These are phyloP conservation scores for Synchiropus splendidus DNA, from an alignment of 2,113 vertebrate genomes.

Conservation along the genomic window DNA sequence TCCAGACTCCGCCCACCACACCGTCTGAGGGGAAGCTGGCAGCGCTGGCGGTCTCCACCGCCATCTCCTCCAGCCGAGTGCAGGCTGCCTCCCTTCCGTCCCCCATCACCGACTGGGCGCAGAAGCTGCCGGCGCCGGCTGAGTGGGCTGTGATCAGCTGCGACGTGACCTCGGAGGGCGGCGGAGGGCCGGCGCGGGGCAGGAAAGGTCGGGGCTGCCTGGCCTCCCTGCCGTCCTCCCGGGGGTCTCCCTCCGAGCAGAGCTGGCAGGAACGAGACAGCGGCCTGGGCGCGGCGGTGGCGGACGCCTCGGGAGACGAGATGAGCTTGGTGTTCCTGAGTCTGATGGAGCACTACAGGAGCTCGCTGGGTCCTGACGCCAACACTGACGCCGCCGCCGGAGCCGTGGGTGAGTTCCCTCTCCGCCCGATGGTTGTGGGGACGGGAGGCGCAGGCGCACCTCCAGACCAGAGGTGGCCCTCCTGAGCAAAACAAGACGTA, in stretches of 20 bases:
- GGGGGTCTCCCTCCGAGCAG: slow-evolving; percentile 29
- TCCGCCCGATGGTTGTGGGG: not conserved
- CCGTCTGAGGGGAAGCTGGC: slow-evolving; percentile 47
- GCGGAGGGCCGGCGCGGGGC: slow-evolving; percentile 3
- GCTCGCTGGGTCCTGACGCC: slow-evolving; percentile 32
- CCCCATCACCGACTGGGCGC: slow-evolving; percentile 29
- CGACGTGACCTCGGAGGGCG: slow-evolving; percentile 16
- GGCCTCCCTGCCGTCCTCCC: slow-evolving; percentile 7
- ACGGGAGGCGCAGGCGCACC: no score
- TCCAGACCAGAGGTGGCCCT: no score
- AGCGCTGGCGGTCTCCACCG: slow-evolving; percentile 42
- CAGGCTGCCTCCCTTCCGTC: slow-evolving; percentile 29
- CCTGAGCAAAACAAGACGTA: no score
- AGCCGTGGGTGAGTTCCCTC: slow-evolving; percentile 46
- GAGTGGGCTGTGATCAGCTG: slow-evolving; percentile 53
- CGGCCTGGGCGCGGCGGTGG: slow-evolving; percentile 28
- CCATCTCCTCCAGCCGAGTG: slow-evolving; percentile 20
- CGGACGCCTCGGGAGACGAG: slow-evolving; percentile 39
- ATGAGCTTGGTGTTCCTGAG: slow-evolving; percentile 44
- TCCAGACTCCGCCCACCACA: slow-evolving; percentile 59
- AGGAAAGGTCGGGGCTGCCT: slow-evolving; percentile 7
- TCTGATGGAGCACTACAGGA: slow-evolving; percentile 55
- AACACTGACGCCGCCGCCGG: slow-evolving; percentile 34
- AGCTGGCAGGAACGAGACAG: slow-evolving; percentile 50
- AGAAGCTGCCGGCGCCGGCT: slow-evolving; percentile 23